phyloP scores from a whole-genome alignment of 2,888 invertebrate species.

The Caenorhabditis doughertyi region DNA sequence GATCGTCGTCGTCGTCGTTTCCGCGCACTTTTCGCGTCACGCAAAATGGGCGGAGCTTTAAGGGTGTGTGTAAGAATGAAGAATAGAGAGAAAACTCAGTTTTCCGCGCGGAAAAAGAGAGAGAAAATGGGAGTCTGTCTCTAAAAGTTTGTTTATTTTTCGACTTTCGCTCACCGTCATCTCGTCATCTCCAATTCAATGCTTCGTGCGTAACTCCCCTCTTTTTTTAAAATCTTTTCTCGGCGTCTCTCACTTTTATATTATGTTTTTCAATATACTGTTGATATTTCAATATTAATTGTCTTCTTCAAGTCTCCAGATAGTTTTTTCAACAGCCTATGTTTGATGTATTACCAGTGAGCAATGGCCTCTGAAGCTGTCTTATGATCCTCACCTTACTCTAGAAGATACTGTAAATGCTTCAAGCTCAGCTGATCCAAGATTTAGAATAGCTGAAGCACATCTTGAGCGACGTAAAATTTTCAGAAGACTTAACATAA shows the following conservation, averaged over 20 bases:
- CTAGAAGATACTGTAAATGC: too few species aligned
- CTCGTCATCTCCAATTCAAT: slow-evolving; percentile 32
- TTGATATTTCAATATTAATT: slow-evolving; percentile 21
- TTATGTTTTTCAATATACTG: not conserved
- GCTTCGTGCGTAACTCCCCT: slow-evolving; percentile 29
- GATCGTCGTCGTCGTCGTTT: slow-evolving; percentile 51
- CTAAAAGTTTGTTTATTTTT: slow-evolving; percentile 47
- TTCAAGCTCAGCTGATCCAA: too few species aligned
- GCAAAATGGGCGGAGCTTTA: slow-evolving; percentile 48
- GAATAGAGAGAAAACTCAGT: slow-evolving; percentile 21
- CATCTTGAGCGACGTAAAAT: too few species aligned
- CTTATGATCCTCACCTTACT: too few species aligned
- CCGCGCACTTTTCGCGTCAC: slow-evolving; percentile 57
- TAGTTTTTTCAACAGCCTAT: not conserved
- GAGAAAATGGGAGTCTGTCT: slow-evolving; percentile 23
- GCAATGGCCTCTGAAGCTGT: too few species aligned
- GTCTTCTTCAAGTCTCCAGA: not conserved
- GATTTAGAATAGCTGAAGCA: too few species aligned
- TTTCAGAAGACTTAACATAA: too few species aligned
- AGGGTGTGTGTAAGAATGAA: slow-evolving; percentile 8
- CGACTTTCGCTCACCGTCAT: slow-evolving; percentile 44
- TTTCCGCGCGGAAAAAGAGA: slow-evolving; percentile 44
- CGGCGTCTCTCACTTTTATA: slow-evolving; percentile 6
- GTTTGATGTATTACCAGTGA: too few species aligned
- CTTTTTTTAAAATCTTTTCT: slow-evolving; percentile 45